Conservation (phyloP, 2,888 invertebrate genomes). For the Pedicia rivosa region DNA sequence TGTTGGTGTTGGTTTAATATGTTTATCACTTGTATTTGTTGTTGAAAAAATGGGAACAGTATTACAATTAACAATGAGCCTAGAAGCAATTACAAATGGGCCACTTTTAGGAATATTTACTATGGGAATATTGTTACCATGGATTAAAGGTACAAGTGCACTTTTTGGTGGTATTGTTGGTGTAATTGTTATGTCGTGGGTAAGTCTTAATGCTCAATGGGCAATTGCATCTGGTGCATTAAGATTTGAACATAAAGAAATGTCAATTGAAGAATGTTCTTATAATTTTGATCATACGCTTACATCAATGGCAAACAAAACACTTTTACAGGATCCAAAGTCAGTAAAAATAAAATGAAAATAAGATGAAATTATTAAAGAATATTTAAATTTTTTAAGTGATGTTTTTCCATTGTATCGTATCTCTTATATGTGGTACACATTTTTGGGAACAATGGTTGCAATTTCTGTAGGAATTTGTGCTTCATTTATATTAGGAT, state of each 20-base stretch:
- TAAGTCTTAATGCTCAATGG: constrained; percentile 44
- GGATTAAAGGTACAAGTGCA: constrained; percentile 47
- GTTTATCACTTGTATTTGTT: constrained; percentile 50
- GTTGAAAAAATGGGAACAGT: constrained; percentile 64
- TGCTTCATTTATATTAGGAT: constrained; percentile 24
- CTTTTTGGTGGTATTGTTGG: constrained; percentile 41
- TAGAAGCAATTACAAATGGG: constrained; percentile 54
- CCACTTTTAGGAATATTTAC: constrained; percentile 49
- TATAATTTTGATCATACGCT: constrained; percentile 36
- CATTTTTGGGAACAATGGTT: constrained; percentile 39
- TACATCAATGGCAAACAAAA: constrained; percentile 12
- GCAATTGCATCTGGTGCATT: constrained; percentile 44
- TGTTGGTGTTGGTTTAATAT: constrained; percentile 46
- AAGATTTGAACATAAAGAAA: constrained; percentile 46
- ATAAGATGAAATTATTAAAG: not conserved
- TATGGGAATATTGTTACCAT: constrained; percentile 51
- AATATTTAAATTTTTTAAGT: constrained; percentile 14
- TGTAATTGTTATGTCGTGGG: constrained; percentile 39
- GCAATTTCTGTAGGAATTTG: constrained; percentile 34
- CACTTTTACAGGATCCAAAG: constrained; percentile 13
- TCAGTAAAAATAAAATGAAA: constrained; percentile 14
- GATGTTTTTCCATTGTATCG: constrained; percentile 38
- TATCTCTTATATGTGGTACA: constrained; percentile 70
- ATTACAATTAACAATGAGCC: constrained; percentile 45
- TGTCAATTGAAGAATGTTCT: constrained; percentile 43